Base-by-base conservation (phyloP, 2,797 vertebrate genomes). In the Sandelia bainsii region DNA sequence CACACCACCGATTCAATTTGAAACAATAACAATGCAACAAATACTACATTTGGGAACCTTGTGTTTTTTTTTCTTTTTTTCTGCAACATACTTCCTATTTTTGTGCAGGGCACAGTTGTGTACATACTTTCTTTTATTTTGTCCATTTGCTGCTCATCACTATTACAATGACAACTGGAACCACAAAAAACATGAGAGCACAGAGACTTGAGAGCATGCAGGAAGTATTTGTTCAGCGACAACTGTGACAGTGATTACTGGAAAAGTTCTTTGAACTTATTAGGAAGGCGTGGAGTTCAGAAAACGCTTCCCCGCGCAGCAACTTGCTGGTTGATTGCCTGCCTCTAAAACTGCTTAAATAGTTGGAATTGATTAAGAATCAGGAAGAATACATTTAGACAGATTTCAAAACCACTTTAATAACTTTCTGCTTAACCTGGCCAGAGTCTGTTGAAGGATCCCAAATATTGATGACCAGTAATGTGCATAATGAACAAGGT, bases 151-250 rank as follows among this genome's bases (percentile, higher is more conserved):
- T 22, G 16, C 5, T 0, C 20, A 62, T 60, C 0, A 1, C 34
- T n/a, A 53, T 62, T 52, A 56, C 27, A 9, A 12, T 54, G 16
- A 34, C 25, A 40, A 64, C 11, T 61, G 11, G 70, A 74, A 54
- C 46, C 23, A 53, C 42, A 69, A 51, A 61, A 14, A 32, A 39
- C 45, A 59, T 20, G 19, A 56, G 12, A 71, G 53, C 39, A 49
- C 60, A 53, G 10, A 39, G 10, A 39, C 12, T 39, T 39, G 1
- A 34, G 17, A 45, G 14, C 9, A 16, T 40, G 34, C 4, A 8
- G 12, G 9, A 42, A 64, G 23, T 42, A 17, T 44, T 51, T n/a
- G 17, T 40, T 23, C 25, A 46, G 40, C 49, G 34, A 20, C 40
- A 46, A 45, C 6, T 16, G 29, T 49, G 12, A 22, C 34, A 60